Percentiles rank a stretch among this genome's conserved stretches.
Evolutionary conservation across 2,888 invertebrate genomes (phyloP).

Genomic region (Lordiphosa andalusiaca): DNA sequence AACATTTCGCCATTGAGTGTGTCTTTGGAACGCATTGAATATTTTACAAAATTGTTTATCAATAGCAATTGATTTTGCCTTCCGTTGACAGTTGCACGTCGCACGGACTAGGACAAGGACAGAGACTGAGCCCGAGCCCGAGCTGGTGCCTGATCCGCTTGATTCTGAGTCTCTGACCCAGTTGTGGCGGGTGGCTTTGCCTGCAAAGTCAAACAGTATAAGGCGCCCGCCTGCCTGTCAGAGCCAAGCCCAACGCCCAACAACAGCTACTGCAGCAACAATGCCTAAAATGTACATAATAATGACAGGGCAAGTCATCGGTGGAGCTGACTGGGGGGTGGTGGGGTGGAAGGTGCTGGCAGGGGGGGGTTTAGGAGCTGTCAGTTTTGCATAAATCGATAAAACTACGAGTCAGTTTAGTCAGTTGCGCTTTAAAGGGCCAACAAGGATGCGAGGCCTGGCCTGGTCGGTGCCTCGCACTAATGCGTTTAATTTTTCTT

Average conservation of each 20-base stretch:
- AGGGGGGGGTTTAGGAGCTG: conserved; percentile 11
- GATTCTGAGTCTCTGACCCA: conserved; percentile 42
- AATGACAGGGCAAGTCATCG: conserved; percentile 40
- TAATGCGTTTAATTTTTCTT: conserved; percentile 74
- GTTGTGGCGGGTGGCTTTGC: conserved; percentile 35
- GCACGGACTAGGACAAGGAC: conserved; percentile 44
- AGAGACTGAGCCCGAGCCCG: not conserved
- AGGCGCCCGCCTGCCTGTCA: conserved; percentile 40
- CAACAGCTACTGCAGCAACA: conserved; percentile 24
- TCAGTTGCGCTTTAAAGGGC: conserved; percentile 43
- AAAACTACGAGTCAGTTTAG: conserved; percentile 34
- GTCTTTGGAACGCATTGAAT: conserved; percentile 33
- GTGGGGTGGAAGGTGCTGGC: no score
- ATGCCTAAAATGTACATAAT: conserved; percentile 50
- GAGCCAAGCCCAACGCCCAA: conserved; percentile 35
- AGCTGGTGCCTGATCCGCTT: conserved; percentile 2
- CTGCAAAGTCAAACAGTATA: conserved; percentile 44
- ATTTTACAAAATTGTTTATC: conserved; percentile 45
- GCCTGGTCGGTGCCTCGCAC: conserved; percentile 10
- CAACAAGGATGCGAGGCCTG: conserved; percentile 14
- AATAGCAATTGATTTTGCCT: conserved; percentile 43
- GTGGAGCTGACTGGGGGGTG: not conserved
- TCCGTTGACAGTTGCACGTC: conserved; percentile 59
- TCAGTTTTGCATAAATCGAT: conserved; percentile 69
- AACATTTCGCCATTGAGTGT: conserved; percentile 1